Conservation (phyloP, 2,113 vertebrate genomes). For the Bucco capensis region DNA sequence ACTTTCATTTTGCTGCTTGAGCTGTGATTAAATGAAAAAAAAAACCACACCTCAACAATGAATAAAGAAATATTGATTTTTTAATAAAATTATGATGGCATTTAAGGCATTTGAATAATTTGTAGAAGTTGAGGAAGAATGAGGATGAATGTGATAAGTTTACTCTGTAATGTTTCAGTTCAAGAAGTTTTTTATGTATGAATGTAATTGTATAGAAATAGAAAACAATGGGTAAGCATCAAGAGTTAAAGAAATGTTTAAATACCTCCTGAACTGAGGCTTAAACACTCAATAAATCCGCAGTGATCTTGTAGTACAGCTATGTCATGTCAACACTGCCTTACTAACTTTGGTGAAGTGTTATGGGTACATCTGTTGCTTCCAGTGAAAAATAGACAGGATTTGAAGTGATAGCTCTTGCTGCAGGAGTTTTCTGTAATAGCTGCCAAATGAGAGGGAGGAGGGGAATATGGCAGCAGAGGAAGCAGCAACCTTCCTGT, state of each 20-base stretch:
- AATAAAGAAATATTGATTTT: not conserved
- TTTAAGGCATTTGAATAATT: not conserved
- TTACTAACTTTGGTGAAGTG: conserved; percentile 44
- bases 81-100: not conserved
- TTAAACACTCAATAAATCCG: conserved; percentile 3
- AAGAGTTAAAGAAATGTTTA: conserved; percentile 2
- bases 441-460: conserved; percentile 31
- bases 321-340: conserved; percentile 1
- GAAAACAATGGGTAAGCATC: not conserved
- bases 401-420: conserved; percentile 40
- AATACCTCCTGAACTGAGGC: not conserved
- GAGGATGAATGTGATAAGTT: not conserved
- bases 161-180: not conserved
- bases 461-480: not conserved
- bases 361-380: conserved; percentile 43
- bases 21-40: not conserved
- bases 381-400: conserved; percentile 32
- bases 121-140: not conserved
- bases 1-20: not conserved
- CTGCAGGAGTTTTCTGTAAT: conserved; percentile 39
- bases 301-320: not conserved
- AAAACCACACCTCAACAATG: not conserved
- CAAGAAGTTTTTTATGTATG: not conserved
- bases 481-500: conserved; percentile 17
- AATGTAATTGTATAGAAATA: not conserved